phyloP scores from a whole-genome alignment of 1,140 invertebrate genomes.

The Gonioctena quinquepunctata region DNA sequence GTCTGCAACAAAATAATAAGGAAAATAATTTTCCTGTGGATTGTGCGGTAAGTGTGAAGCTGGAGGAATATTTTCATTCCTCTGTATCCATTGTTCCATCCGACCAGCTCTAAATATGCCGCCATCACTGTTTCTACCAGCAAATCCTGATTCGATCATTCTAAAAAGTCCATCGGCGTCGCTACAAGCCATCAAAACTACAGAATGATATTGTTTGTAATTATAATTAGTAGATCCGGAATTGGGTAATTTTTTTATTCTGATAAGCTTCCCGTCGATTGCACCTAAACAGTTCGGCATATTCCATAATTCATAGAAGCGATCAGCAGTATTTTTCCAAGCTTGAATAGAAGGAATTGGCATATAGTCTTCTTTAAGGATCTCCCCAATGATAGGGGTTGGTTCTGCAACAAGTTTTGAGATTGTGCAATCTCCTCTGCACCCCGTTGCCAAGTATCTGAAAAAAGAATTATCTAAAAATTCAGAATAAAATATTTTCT shows the following conservation, averaged over 20 bases:
- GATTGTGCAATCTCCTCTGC: neutral
- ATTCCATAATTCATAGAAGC: slow-evolving; percentile 14
- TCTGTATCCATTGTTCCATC: slow-evolving; percentile 18
- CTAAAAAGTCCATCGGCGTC: slow-evolving; percentile 19
- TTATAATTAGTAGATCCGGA: slow-evolving; percentile 15
- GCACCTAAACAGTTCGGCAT: neutral
- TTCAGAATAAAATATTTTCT: slow-evolving; percentile 6
- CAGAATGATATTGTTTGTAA: slow-evolving; percentile 14
- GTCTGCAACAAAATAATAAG: neutral
- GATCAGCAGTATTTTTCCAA: neutral
- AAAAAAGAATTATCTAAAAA: slow-evolving; percentile 5
- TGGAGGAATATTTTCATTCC: slow-evolving; percentile 11
- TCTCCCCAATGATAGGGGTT: neutral
- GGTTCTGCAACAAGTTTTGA: slow-evolving; percentile 1
- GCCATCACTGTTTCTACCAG: slow-evolving; percentile 24
- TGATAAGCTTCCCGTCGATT: slow-evolving; percentile 9
- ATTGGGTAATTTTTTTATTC: slow-evolving; percentile 10
- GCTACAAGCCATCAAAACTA: slow-evolving; percentile 19
- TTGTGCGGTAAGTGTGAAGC: slow-evolving; percentile 1
- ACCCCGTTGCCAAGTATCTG: neutral
- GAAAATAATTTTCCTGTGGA: neutral
- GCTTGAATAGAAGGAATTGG: neutral
- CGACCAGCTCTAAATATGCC: slow-evolving; percentile 20
- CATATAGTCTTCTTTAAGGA: neutral
- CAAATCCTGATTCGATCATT: slow-evolving; percentile 14